These are phyloP conservation scores for Bubalus kerabau DNA, from an alignment of 2,113 vertebrate genomes.

Conservation along the genomic window DNA sequence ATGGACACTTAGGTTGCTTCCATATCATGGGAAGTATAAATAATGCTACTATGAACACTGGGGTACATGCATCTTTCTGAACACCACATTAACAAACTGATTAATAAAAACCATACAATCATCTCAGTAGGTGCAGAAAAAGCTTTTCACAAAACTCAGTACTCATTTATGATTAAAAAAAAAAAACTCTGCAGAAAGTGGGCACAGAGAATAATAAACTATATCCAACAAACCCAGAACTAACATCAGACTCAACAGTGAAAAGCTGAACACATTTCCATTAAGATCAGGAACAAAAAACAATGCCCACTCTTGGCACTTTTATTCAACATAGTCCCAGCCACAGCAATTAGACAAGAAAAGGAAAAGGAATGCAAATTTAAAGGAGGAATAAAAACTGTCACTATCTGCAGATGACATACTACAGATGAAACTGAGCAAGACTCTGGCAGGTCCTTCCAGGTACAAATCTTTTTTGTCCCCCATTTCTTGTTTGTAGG, in stretches of 20 bases:
- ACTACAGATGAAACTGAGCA: not conserved
- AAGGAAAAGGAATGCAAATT: not conserved
- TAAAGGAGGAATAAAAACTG: not conserved
- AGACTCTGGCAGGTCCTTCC: not conserved
- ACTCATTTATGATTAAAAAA: not conserved
- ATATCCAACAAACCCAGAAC: not conserved
- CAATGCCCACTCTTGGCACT: not conserved
- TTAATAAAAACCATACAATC: not conserved
- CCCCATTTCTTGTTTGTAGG: not conserved
- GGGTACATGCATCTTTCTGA: not conserved
- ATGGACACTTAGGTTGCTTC: not conserved
- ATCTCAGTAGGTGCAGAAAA: not conserved
- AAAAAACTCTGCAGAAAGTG: not conserved
- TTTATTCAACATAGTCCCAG: not conserved
- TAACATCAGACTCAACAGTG: not conserved
- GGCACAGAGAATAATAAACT: not conserved
- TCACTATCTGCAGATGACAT: not conserved
- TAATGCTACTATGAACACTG: not conserved
- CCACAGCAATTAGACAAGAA: not conserved
- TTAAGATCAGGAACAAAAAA: not conserved
- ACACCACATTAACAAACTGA: not conserved
- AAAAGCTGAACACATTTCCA: not conserved
- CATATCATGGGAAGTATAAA: not conserved
- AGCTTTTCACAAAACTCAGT: not conserved
- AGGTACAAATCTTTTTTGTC: not conserved